Base-by-base conservation (phyloP, 1,140 invertebrate species). In the Epicauta chinensis region DNA sequence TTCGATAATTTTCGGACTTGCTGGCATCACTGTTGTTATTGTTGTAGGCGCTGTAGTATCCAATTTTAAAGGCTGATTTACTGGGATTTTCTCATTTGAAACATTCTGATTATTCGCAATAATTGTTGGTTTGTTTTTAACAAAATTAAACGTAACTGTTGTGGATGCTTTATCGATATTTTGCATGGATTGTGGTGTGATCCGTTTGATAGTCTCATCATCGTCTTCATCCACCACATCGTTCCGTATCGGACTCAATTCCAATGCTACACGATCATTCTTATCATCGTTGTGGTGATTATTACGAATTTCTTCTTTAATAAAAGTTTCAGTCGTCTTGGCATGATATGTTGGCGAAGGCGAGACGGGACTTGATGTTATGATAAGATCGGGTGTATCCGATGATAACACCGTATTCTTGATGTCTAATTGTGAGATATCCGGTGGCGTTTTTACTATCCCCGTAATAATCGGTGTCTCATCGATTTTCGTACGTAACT, bases 111-210 rank as follows among this genome's bases (percentile, higher is more conserved):
- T 53, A 16, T 55, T 56, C 23, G 54, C 51, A 2, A n/a, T 13
- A 44, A 53, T 48, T 14, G n/a, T n/a, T 52, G 37, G 2, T 58
- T 38, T 12, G 32, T 16, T 23, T 55, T 48, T 5, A 29, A n/a
- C 17, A 32, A 59, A 59, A 30, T 59, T 59, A 35, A 44, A 61
- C 2, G 29, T 43, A 15, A 51, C 14, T 17, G 23, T 76, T 77
- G 62, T 81, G 83, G 48, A 79, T 75, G 50, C 82, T 66, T 79
- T 79, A 13, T 80, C 72, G 59, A 86, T 87, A 62, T 85, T 84
- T 34, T 82, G 23, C 46, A 13, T 36, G 40, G 12, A 34, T 42
- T 43, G 36, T 9, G 15, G 42, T 12, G 10, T 1, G 17, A 15
- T 32, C 5, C 13, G 23, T 0, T 46, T 31, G 0, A 50, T 14